Evolutionary conservation across 2,888 invertebrate genomes (phyloP).

Genomic region (Dryomyza anilis): DNA sequence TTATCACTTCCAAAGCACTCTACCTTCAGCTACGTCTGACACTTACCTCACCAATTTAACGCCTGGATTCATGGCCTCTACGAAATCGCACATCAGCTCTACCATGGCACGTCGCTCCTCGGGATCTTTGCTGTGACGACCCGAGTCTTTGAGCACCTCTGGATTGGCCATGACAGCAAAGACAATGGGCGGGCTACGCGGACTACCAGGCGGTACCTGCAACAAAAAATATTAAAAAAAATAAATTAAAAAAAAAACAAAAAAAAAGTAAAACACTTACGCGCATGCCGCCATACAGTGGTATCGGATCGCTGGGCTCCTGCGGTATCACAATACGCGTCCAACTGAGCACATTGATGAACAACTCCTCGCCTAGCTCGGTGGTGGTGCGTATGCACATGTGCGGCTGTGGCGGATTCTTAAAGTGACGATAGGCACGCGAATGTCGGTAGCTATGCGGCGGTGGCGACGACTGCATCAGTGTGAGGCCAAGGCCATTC

Average conservation of each 20-base stretch:
- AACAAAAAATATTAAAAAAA: neutral
- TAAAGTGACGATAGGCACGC: constrained; percentile 70
- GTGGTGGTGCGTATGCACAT: constrained; percentile 72
- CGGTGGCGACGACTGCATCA: constrained; percentile 62
- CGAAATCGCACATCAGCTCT: constrained; percentile 72
- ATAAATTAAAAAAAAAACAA: neutral
- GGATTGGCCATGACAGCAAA: constrained; percentile 79
- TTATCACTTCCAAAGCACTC: neutral
- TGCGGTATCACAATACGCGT: constrained; percentile 73
- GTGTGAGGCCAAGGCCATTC: constrained; percentile 25
- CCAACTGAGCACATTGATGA: constrained; percentile 75
- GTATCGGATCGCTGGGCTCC: constrained; percentile 70
- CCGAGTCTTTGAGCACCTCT: constrained; percentile 71
- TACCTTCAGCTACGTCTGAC: too few relatives aligned
- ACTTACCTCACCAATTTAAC: constrained; percentile 65
- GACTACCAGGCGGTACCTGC: constrained; percentile 67
- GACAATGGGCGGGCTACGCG: constrained; percentile 68
- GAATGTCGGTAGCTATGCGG: constrained; percentile 67
- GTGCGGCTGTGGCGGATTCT: constrained; percentile 77
- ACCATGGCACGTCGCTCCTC: constrained; percentile 72
- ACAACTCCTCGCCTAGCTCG: constrained; percentile 64
- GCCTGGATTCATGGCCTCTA: constrained; percentile 75
- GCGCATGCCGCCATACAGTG: constrained; percentile 76
- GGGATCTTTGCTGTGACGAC: constrained; percentile 70
- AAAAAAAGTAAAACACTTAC: constrained; percentile 53